phyloP scores from a whole-genome alignment of 2,113 vertebrate genomes.

The Noturus placidus region DNA sequence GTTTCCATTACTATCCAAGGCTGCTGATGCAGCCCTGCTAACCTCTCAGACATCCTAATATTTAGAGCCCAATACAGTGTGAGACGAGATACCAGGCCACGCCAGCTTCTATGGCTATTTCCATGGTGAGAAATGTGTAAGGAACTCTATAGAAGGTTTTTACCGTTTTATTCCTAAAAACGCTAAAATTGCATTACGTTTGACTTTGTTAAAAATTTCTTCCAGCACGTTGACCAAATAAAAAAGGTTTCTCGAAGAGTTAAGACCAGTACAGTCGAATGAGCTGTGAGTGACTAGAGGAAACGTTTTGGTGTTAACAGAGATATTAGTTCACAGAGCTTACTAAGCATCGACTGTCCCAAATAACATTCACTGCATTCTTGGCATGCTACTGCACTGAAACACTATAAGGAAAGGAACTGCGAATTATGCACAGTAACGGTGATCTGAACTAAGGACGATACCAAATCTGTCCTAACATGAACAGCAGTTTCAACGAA shows the following conservation, averaged over 20 bases:
- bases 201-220: no score
- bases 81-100: not conserved
- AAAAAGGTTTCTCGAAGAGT: no score
- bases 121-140: no score
- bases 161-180: no score
- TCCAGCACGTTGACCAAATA: no score
- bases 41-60: not conserved
- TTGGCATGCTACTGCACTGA: constrained; percentile 36
- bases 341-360: constrained; percentile 3
- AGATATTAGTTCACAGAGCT: not conserved
- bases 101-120: no score
- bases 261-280: not conserved
- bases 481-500: constrained; percentile 20
- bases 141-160: no score
- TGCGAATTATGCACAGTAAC: not conserved
- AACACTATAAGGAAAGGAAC: not conserved
- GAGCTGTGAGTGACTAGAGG: not conserved
- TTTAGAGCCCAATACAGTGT: not conserved
- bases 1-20: not conserved
- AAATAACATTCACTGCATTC: constrained; percentile 37
- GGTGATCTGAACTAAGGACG: constrained; percentile 24
- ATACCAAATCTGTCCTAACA: constrained; percentile 34
- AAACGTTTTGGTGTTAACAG: not conserved
- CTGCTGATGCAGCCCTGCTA: not conserved
- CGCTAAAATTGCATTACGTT: no score